phyloP scores from a whole-genome alignment of 2,797 vertebrate genomes.

The Heteromormyrus szaboi region DNA sequence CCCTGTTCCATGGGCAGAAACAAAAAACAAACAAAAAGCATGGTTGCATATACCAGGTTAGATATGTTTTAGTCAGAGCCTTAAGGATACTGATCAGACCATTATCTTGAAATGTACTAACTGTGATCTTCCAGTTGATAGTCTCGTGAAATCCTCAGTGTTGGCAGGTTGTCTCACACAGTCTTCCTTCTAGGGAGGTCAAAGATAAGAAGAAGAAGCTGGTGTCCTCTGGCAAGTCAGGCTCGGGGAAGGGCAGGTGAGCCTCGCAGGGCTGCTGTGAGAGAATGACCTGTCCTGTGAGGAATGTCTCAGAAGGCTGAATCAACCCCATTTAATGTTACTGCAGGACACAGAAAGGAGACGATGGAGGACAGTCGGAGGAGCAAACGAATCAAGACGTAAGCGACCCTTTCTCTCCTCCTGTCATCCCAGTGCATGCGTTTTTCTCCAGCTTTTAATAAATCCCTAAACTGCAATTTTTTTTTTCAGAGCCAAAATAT shows the following conservation, averaged over 20 bases:
- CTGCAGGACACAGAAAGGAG: constrained; percentile 66
- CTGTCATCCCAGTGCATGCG: neutral
- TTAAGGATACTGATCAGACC: neutral
- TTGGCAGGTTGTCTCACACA: neutral
- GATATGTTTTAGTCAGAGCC: neutral
- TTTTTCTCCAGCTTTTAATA: neutral
- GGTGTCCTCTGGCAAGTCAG: constrained; percentile 53
- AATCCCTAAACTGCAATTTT: neutral
- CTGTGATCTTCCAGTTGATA: neutral
- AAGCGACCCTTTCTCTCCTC: constrained; percentile 9
- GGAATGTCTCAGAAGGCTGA: neutral
- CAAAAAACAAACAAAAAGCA: neutral
- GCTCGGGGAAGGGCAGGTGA: constrained; percentile 66
- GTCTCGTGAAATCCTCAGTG: neutral
- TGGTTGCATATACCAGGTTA: neutral
- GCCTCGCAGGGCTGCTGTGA: constrained; percentile 11
- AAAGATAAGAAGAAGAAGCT: constrained; percentile 77
- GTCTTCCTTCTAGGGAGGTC: constrained; percentile 59
- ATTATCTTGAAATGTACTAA: neutral
- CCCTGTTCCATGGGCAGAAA: constrained; percentile 2
- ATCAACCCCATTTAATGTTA: neutral
- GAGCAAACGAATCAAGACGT: constrained; percentile 63
- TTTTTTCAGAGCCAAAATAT: neutral
- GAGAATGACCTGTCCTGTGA: neutral
- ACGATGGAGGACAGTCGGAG: constrained; percentile 65